Conservation (phyloP, 2,113 vertebrate genomes). For the Zosterops lateralis region DNA sequence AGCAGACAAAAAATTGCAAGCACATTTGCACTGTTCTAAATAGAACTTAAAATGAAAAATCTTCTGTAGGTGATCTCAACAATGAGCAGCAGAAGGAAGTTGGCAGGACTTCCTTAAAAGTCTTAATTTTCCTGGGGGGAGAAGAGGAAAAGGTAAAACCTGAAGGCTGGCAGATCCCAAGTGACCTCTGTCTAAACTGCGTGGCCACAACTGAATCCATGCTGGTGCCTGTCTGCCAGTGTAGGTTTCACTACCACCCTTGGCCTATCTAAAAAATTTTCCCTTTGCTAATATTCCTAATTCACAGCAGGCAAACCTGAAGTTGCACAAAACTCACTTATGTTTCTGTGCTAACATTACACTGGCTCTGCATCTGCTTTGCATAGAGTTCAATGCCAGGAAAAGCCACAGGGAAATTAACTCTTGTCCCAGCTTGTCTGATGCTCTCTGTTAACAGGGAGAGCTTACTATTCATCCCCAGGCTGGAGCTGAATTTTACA, state of each 20-base stretch:
- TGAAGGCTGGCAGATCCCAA: neutral
- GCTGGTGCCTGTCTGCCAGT: neutral
- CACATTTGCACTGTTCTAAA: neutral
- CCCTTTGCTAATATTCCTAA: neutral
- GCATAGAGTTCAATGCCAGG: conserved; percentile 2
- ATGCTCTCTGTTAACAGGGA: neutral
- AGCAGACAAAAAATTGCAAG: neutral
- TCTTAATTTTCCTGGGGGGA: neutral
- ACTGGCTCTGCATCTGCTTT: conserved; percentile 36
- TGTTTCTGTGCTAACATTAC: neutral
- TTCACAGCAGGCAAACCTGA: neutral
- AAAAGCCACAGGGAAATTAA: conserved; percentile 37
- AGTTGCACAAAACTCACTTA: neutral
- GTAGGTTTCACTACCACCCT: neutral
- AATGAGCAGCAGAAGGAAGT: neutral
- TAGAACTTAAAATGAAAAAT: neutral
- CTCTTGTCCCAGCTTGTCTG: conserved; percentile 27
- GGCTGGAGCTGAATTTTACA: neutral
- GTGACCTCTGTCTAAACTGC: neutral
- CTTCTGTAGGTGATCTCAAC: neutral
- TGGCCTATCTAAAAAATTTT: neutral
- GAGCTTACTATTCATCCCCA: neutral
- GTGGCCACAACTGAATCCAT: neutral
- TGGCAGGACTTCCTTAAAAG: neutral
- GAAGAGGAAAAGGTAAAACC: neutral